Percentiles rank a stretch among this genome's conserved stretches.
phyloP scores from a whole-genome alignment of 23 tunicate species.

The Botrylloides violaceus region DNA sequence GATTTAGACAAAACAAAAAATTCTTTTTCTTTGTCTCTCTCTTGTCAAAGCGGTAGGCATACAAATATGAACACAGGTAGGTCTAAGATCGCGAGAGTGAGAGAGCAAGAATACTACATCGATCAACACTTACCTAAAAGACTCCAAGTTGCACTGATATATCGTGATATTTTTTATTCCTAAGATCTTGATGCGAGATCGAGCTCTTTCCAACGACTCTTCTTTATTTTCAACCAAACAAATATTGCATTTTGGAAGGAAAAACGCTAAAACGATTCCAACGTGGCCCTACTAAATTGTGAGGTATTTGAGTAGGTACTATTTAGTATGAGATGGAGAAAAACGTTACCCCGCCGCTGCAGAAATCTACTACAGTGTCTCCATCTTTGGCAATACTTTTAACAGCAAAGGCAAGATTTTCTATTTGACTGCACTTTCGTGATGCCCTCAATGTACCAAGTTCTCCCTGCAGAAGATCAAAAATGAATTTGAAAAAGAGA shows the following conservation, averaged over 20 bases:
- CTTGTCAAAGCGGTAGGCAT: too few species aligned
- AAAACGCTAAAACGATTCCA: conserved; percentile 74
- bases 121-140: conserved; percentile 55
- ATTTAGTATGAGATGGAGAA: background rate
- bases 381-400: conserved; percentile 42
- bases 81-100: too few species aligned
- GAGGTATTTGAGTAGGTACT: background rate
- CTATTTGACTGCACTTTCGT: conserved; percentile 86
- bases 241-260: conserved; percentile 61
- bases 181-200: conserved; percentile 46
- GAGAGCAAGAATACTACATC: too few species aligned
- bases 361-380: conserved; percentile 86
- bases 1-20: too few species aligned
- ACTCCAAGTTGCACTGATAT: conserved; percentile 80
- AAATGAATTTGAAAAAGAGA: too few species aligned
- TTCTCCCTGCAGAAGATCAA: conserved; percentile 66
- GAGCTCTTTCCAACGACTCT: conserved; percentile 84
- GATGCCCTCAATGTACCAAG: conserved; percentile 56
- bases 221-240: conserved; percentile 89
- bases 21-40: too few species aligned
- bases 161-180: conserved; percentile 52
- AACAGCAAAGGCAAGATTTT: conserved; percentile 53
- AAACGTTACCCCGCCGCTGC: conserved; percentile 91
- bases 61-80: too few species aligned
- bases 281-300: conserved; percentile 69